Evolutionary conservation across 2,888 invertebrate genomes (phyloP).

Genomic region (Proisotoma minuta): DNA sequence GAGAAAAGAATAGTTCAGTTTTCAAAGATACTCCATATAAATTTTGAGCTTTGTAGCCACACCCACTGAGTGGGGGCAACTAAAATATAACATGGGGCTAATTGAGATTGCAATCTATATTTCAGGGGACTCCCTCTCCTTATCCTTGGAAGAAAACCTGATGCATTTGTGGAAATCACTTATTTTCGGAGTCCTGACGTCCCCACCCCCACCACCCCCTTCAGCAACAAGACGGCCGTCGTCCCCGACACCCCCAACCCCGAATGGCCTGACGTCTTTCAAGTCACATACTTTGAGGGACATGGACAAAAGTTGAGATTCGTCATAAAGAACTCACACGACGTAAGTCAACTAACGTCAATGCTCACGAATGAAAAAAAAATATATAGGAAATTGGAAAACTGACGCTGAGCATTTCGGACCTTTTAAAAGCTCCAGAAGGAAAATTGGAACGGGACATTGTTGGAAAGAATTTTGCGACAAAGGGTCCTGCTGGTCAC

Average conservation of each 20-base stretch:
- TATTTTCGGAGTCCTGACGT: neutral
- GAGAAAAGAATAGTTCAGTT: too few species aligned
- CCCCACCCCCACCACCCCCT: neutral
- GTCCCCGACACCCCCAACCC: slow-evolving; percentile 25
- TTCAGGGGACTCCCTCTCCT: neutral
- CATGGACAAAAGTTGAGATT: neutral
- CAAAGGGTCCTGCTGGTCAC: too few species aligned
- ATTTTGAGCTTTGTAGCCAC: too few species aligned
- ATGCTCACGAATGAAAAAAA: too few species aligned
- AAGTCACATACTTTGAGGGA: slow-evolving; percentile 5
- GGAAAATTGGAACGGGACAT: neutral
- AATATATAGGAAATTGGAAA: neutral
- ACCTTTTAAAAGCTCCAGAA: neutral
- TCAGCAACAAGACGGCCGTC: neutral
- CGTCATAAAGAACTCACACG: neutral
- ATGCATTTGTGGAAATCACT: neutral
- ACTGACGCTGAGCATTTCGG: neutral
- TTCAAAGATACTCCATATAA: too few species aligned
- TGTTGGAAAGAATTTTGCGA: neutral
- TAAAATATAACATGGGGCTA: too few species aligned
- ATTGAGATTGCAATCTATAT: too few species aligned
- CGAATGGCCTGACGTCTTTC: slow-evolving; percentile 20
- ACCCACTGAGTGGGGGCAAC: too few species aligned
- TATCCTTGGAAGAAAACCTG: neutral
- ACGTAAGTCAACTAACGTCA: neutral